These are phyloP conservation scores for Heptranchias perlo DNA, from an alignment of 2,113 vertebrate genomes.

Conservation along the genomic window DNA sequence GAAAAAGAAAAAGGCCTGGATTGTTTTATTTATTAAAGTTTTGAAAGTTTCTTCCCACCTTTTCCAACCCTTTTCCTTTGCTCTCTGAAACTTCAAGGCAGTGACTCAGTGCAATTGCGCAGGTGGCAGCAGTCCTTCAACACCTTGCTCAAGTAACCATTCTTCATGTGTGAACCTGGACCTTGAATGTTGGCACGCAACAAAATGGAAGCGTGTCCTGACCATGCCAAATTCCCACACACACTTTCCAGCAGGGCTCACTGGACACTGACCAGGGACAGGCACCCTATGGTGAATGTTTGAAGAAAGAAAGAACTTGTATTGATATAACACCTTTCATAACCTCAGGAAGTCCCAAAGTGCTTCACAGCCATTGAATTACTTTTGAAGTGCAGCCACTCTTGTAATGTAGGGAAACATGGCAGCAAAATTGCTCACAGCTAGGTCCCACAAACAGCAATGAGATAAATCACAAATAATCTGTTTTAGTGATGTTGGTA, in stretches of 20 bases:
- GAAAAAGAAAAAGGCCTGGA: not conserved
- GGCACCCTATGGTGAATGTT: not conserved
- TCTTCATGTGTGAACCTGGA: not conserved
- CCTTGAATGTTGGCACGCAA: not conserved
- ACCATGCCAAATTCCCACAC: not conserved
- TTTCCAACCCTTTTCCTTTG: not conserved
- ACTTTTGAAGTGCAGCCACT: not conserved
- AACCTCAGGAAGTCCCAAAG: not conserved
- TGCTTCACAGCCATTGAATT: not conserved
- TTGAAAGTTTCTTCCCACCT: not conserved
- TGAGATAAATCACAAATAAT: not conserved
- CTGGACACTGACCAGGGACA: not conserved
- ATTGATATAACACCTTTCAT: not conserved
- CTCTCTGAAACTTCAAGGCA: not conserved
- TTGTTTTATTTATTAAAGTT: not conserved
- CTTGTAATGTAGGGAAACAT: not conserved
- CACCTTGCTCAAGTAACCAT: not conserved
- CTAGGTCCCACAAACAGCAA: not conserved
- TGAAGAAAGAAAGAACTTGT: not conserved
- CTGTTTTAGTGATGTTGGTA: not conserved
- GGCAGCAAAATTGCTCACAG: not conserved
- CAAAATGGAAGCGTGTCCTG: too few species aligned
- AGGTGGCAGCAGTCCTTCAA: not conserved
- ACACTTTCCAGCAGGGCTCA: not conserved
- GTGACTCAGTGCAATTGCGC: not conserved